A percentile compares a stretch with the other conserved stretches of the same genome.
Evolutionary conservation across 30 jellyfish, hydroid and myxozoan genomes (phyloP).

Genomic region (Aurelia coerulea): DNA sequence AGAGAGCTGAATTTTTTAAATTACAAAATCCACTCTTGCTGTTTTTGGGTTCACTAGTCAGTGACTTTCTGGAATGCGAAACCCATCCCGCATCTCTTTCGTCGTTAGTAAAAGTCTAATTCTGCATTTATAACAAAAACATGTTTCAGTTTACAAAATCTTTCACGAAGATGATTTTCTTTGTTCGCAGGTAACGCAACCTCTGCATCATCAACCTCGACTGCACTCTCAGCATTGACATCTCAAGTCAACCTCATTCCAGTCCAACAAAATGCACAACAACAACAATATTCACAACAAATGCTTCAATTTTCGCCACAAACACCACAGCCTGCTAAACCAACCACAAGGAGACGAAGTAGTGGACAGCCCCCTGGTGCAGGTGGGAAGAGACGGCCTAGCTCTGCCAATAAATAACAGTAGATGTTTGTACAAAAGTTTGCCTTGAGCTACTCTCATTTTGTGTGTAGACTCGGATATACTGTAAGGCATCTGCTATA

Average conservation of each 20-base stretch:
- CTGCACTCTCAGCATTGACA: slow-evolving; percentile 96
- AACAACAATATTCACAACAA: slow-evolving; percentile 75
- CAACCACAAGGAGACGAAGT: slow-evolving; percentile 77
- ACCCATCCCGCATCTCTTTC: too few species aligned
- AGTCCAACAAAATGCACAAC: slow-evolving; percentile 80
- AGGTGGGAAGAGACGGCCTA: slow-evolving; percentile 84
- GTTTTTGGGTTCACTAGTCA: too few species aligned
- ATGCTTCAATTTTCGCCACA: slow-evolving; percentile 92
- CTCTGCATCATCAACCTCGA: slow-evolving; percentile 71
- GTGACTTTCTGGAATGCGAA: too few species aligned
- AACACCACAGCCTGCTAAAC: slow-evolving; percentile 84
- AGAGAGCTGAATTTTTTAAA: too few species aligned
- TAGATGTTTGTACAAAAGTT: neutral
- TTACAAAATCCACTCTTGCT: too few species aligned
- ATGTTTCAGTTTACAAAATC: too few species aligned
- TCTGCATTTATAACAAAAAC: too few species aligned
- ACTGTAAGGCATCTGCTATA: too few species aligned
- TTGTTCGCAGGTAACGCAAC: slow-evolving; percentile 33
- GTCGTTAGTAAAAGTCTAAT: too few species aligned
- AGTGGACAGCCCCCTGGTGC: slow-evolving; percentile 84
- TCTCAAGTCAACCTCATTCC: slow-evolving; percentile 98
- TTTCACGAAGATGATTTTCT: too few species aligned
- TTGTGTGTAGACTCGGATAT: too few species aligned
- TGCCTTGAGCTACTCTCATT: neutral
- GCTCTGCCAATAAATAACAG: slow-evolving; percentile 56